These are phyloP conservation scores for Drosophila mettleri DNA, from an alignment of 2,888 invertebrate species.

Conservation along the genomic window DNA sequence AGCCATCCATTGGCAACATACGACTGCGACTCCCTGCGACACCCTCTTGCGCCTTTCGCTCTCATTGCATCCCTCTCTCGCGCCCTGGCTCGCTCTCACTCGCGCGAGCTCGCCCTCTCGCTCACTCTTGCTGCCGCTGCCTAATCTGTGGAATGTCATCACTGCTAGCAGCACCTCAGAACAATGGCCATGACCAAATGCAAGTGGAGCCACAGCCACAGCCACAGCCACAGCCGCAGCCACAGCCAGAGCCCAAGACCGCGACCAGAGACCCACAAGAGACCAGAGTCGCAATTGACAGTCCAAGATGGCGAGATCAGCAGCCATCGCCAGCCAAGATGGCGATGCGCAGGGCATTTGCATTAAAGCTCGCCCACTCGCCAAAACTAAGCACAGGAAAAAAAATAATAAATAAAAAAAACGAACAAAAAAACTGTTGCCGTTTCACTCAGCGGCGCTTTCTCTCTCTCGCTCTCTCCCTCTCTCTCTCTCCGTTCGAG, in stretches of 20 bases:
- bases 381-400: slow-evolving; percentile 17
- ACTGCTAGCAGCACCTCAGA: slow-evolving; percentile 63
- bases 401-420: slow-evolving; percentile 3
- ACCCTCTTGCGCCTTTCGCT: neutral
- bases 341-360: slow-evolving; percentile 67
- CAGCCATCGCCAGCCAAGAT: slow-evolving; percentile 72
- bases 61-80: slow-evolving; percentile 1
- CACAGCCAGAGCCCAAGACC: slow-evolving; percentile 7
- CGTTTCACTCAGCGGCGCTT: slow-evolving; percentile 24
- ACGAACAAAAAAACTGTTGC: neutral
- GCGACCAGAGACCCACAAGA: slow-evolving; percentile 23
- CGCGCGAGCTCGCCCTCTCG: neutral
- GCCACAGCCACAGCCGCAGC: slow-evolving; percentile 12
- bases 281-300: slow-evolving; percentile 54
- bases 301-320: slow-evolving; percentile 74
- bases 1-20: slow-evolving; percentile 42
- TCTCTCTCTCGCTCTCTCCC: slow-evolving; percentile 6
- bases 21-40: neutral
- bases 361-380: slow-evolving; percentile 70
- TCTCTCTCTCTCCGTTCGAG: slow-evolving; percentile 9
- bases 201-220: slow-evolving; percentile 35
- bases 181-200: slow-evolving; percentile 67
- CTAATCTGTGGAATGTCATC: slow-evolving; percentile 79
- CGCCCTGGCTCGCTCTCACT: neutral
- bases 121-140: slow-evolving; percentile 14